Evolutionary conservation across 2,888 invertebrate species (phyloP).

Genomic region (Ctena decussata): DNA sequence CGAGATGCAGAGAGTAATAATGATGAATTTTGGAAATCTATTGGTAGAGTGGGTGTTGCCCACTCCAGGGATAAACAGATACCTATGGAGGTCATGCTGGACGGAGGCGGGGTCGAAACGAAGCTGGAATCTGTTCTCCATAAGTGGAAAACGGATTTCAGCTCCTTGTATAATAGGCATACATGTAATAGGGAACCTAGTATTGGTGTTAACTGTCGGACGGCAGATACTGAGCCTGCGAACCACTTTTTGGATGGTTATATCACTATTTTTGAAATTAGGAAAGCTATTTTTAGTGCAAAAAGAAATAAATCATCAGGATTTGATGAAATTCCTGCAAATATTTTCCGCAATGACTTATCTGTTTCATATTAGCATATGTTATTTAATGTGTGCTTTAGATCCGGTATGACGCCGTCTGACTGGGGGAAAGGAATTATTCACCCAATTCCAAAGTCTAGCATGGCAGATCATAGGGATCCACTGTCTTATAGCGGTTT

Average conservation of each 20-base stretch:
- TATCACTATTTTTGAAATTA: neutral
- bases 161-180: neutral
- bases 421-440: slow-evolving; percentile 28
- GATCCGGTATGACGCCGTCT: neutral
- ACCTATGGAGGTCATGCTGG: neutral
- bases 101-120: neutral
- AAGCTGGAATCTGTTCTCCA: neutral
- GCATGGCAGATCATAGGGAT: slow-evolving; percentile 13
- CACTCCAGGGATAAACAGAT: neutral
- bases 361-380: slow-evolving; percentile 17
- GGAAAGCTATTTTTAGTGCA: neutral
- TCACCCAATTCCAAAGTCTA: slow-evolving; percentile 31
- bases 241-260: neutral
- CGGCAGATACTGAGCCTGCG: neutral
- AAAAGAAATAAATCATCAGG: slow-evolving; percentile 10
- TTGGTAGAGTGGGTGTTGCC: neutral
- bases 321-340: slow-evolving; percentile 3
- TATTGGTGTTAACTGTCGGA: neutral
- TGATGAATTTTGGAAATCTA: neutral
- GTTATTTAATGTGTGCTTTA: slow-evolving; percentile 15
- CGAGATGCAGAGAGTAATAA: neutral
- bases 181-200: neutral
- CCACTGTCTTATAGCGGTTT: slow-evolving; percentile 31
- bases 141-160: neutral
- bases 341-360: neutral